phyloP scores from a whole-genome alignment of 1,140 invertebrate genomes.

The Ganaspis sp. region DNA sequence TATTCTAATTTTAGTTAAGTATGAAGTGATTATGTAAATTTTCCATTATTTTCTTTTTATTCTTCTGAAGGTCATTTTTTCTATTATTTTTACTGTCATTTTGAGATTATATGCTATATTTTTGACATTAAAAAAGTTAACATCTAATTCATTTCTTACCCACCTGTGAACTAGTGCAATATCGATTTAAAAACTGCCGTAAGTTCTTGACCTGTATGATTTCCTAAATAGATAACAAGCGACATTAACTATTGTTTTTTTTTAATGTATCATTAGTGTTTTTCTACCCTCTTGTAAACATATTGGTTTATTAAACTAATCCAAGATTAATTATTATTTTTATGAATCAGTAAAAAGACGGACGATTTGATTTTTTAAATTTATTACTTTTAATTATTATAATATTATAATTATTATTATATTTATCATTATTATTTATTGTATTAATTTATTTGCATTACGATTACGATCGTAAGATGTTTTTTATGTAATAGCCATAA shows the following conservation, averaged over 20 bases:
- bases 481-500: too few species aligned
- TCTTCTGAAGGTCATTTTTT: background rate
- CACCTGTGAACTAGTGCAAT: background rate
- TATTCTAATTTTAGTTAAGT: background rate
- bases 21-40: background rate
- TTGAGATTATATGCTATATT: background rate
- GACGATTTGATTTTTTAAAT: too few species aligned
- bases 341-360: too few species aligned
- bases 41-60: too few species aligned
- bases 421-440: too few species aligned
- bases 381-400: too few species aligned
- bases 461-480: too few species aligned
- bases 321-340: background rate
- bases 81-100: background rate
- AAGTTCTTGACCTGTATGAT: slow-evolving; percentile 26
- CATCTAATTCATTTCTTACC: background rate
- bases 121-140: background rate
- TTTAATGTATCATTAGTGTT: background rate
- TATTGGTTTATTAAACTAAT: background rate
- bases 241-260: slow-evolving; percentile 2
- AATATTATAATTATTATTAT: too few species aligned
- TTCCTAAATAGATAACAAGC: background rate
- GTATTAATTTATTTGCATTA: too few species aligned
- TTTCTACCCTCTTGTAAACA: background rate
- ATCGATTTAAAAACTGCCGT: background rate